Base-by-base conservation (phyloP, 2,888 invertebrate species). In the Helleia helle region DNA sequence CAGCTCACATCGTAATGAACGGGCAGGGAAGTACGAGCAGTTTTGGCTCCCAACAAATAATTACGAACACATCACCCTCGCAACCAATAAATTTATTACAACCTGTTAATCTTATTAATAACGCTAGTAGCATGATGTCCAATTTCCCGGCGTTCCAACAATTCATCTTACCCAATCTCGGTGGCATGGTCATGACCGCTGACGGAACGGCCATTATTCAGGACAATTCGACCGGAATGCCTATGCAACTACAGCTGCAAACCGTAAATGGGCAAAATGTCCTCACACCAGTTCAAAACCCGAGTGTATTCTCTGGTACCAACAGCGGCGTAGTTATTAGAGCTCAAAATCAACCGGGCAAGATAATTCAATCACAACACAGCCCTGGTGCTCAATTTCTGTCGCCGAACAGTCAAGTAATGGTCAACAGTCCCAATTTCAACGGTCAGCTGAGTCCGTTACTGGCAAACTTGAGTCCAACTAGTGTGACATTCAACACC, bases 161-260 rank as follows among this genome's bases (percentile, higher is more conserved):
- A 60, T 91, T 94, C 55, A 90, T 94, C 39, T 90, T 94, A 41
- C 94, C 94, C 7, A 93, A 94, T 51, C 74, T 93, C 1, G 89
- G 92, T 8, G 92, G 94, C 1, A 90, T 94, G 90, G 91, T 95
- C 1, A 92, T 94, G 92, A 90, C 92, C 6, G 90, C 93, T 0
- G 92, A 92, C 57, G 91, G 91, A 17, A 90, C 93, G 0, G 92
- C 93, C 0, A 85, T 94, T 31, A 86, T 94, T 30, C 92, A 91
- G 62, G 92, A 92, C 49, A 87, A 89, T 12, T 86, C 89, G 0
- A 88, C 89, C 26, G 84, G 84, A 17, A 86, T 92, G 54, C 91
- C 91, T 0, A 87, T 91, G 88, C 92, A 91, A 52, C 59, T 91
- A 8, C 93, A 94, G 59, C 85, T 94, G 48, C 93, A 93, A 59